phyloP scores from a whole-genome alignment of 2,113 vertebrate genomes.

The Myxocyprinus asiaticus region DNA sequence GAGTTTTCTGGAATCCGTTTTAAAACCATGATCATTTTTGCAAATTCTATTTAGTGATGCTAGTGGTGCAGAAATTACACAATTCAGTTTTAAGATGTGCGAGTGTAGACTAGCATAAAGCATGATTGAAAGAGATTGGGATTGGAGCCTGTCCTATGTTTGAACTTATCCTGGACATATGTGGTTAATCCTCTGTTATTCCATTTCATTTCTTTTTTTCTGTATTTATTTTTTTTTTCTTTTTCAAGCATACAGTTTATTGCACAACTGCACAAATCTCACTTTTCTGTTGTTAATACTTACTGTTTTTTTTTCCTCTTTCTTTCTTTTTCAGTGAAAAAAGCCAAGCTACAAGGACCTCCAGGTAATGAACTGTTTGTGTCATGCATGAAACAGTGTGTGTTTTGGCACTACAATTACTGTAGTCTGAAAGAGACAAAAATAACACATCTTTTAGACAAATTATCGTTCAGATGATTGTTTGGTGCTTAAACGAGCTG shows the following conservation, averaged over 20 bases:
- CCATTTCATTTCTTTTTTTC: not conserved
- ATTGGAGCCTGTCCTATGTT: not conserved
- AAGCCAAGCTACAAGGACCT: conserved; percentile 76
- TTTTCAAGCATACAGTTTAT: not conserved
- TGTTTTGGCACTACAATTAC: conserved; percentile 8
- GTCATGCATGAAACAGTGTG: conserved; percentile 12
- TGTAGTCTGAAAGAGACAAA: not conserved
- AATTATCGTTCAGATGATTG: conserved; percentile 9
- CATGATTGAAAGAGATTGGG: not conserved
- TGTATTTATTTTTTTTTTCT: not conserved
- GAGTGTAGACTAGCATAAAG: not conserved
- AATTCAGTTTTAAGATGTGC: no score
- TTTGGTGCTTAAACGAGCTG: conserved; percentile 18
- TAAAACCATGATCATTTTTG: no score
- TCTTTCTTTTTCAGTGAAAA: conserved; percentile 73
- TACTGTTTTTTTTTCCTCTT: conserved; percentile 41
- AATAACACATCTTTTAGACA: not conserved
- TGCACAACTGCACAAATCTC: not conserved
- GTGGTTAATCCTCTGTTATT: not conserved
- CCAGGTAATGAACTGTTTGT: conserved; percentile 69
- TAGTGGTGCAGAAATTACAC: no score
- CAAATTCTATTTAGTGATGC: no score
- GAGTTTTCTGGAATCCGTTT: no score
- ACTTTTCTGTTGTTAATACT: conserved; percentile 21
- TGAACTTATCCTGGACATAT: not conserved